Percentiles rank a stretch among this genome's conserved stretches.
These are phyloP conservation scores for Nineta flava DNA, from an alignment of 2,888 invertebrate genomes.

Conservation along the genomic window DNA sequence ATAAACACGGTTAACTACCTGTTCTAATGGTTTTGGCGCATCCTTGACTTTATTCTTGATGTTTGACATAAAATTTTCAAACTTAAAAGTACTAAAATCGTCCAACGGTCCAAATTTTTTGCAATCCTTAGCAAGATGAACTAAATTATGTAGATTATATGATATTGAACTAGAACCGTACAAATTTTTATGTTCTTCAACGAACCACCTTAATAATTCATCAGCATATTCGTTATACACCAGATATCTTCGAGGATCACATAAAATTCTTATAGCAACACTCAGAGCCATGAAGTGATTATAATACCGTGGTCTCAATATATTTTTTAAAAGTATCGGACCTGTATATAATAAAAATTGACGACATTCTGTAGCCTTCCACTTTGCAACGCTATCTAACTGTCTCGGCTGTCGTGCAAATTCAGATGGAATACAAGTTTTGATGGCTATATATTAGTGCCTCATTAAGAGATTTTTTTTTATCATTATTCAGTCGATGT, in stretches of 20 bases:
- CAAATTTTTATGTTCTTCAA: constrained; percentile 10
- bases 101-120: constrained; percentile 13
- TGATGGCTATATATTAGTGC: constrained; percentile 3
- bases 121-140: constrained; percentile 13
- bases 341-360: constrained; percentile 14
- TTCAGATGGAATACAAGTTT: constrained; percentile 9
- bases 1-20: constrained; percentile 12
- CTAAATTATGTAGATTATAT: constrained; percentile 15
- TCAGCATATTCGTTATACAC: constrained; percentile 12
- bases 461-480: constrained; percentile 3
- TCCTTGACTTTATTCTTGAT: constrained; percentile 12
- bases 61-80: constrained; percentile 12
- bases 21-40: constrained; percentile 12
- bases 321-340: constrained; percentile 13
- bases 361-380: constrained; percentile 14
- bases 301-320: not conserved
- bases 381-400: constrained; percentile 3
- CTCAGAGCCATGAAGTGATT: constrained; percentile 13
- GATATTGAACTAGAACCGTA: constrained; percentile 13
- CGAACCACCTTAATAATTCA: constrained; percentile 13
- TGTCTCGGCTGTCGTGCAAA: constrained; percentile 11
- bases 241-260: constrained; percentile 7
- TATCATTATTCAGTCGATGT: constrained; percentile 7
- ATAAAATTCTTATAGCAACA: constrained; percentile 13
- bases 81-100: constrained; percentile 14